A percentile compares a stretch with the other conserved stretches of the same genome.
Conservation (phyloP, 2,888 invertebrate genomes). For the Cotesia congregata region DNA sequence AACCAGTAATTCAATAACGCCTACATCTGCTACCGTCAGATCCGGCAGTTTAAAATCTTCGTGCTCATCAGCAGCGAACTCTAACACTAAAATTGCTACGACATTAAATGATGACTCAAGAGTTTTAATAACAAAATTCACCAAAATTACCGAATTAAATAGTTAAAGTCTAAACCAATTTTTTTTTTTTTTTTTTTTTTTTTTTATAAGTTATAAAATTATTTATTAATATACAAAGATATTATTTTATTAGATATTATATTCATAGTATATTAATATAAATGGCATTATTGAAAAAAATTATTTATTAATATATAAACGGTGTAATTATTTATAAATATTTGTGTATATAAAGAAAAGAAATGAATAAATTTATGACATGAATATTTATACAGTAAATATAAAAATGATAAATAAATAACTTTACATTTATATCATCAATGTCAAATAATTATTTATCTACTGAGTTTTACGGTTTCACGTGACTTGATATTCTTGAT, state of each 20-base stretch:
- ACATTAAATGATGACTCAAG: not conserved
- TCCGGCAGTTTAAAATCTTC: not conserved
- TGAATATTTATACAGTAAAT: not conserved
- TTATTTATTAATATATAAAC: not conserved
- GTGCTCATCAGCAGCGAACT: not conserved
- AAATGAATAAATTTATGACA: constrained; percentile 2
- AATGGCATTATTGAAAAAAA: not conserved
- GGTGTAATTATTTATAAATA: not conserved
- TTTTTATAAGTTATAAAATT: not conserved
- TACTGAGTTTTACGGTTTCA: not conserved
- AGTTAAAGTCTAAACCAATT: not conserved
- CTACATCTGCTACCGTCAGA: not conserved
- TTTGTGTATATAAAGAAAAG: not conserved
- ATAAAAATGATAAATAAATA: too few relatives aligned
- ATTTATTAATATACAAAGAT: not conserved
- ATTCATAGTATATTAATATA: not conserved
- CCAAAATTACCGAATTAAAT: not conserved
- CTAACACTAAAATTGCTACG: not conserved
- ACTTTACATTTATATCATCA: too few relatives aligned
- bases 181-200: not conserved
- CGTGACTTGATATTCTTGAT: too few relatives aligned
- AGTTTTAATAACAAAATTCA: not conserved
- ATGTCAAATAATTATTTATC: too few relatives aligned
- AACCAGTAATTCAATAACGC: constrained; percentile 35
- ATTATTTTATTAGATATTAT: not conserved